Conservation (phyloP, 2,113 vertebrate genomes). For the Leucopsar rothschildi region DNA sequence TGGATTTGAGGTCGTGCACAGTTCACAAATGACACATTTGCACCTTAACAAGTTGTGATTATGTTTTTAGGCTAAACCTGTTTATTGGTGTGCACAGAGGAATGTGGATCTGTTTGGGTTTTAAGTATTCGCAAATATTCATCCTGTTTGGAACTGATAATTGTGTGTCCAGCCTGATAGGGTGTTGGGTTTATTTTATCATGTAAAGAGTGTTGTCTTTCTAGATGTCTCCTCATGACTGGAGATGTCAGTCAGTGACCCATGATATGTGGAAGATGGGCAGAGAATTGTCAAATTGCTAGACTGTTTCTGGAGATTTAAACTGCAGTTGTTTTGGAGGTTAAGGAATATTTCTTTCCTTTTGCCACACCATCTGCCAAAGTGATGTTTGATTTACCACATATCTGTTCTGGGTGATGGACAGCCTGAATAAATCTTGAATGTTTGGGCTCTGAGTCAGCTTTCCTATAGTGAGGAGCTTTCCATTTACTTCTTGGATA, state of each 20-base stretch:
- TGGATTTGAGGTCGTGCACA: not conserved
- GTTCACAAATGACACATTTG: not conserved
- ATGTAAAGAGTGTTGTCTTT: not conserved
- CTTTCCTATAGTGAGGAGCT: not conserved
- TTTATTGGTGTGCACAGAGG: not conserved
- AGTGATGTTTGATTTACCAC: slow-evolving; percentile 39
- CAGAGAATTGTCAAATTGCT: not conserved
- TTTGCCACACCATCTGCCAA: slow-evolving; percentile 27
- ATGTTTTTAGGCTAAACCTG: not conserved
- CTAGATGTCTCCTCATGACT: not conserved
- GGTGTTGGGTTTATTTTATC: not conserved
- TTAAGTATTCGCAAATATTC: not conserved
- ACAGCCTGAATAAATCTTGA: slow-evolving; percentile 32
- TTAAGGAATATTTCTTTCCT: slow-evolving; percentile 38
- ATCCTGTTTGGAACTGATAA: not conserved
- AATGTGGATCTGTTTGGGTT: not conserved
- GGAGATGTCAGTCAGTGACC: not conserved
- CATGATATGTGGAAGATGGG: not conserved
- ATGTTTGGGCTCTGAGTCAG: slow-evolving; percentile 1
- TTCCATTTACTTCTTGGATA: slow-evolving; percentile 22
- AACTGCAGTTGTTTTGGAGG: slow-evolving; percentile 32
- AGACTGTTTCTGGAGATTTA: not conserved
- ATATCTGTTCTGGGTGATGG: slow-evolving; percentile 21
- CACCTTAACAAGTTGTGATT: not conserved
- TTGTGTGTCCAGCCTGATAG: not conserved